A percentile compares a stretch with the other conserved stretches of the same genome.
Conservation (phyloP, 2,113 vertebrate genomes). For the Brachionichthys hirsutus region DNA sequence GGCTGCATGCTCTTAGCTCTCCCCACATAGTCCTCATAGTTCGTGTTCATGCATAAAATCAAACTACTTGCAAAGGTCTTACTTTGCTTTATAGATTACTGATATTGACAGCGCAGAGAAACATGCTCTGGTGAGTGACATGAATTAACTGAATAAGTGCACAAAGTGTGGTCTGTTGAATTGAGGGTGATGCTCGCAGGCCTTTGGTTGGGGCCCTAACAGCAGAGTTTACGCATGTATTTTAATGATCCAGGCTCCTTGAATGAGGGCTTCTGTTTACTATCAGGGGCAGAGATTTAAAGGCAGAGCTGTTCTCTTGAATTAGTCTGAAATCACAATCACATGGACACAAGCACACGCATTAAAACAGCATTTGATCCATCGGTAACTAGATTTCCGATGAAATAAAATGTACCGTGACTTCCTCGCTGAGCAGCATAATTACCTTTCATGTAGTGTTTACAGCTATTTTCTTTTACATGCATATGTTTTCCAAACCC, state of each 20-base stretch:
- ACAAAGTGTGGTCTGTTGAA: slow-evolving; percentile 4
- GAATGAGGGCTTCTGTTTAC: slow-evolving; percentile 18
- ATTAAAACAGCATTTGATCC: slow-evolving; percentile 18
- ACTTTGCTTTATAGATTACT: not conserved
- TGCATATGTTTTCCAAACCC: slow-evolving; percentile 39
- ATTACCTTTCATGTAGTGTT: slow-evolving; percentile 49
- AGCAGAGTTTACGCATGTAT: slow-evolving; percentile 16
- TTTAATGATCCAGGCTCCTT: slow-evolving; percentile 45
- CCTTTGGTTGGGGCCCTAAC: slow-evolving; percentile 20
- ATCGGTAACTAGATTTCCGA: slow-evolving; percentile 21
- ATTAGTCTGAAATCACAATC: slow-evolving; percentile 13
- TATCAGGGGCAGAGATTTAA: slow-evolving; percentile 19
- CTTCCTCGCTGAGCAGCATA: slow-evolving; percentile 28
- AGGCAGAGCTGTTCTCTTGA: slow-evolving; percentile 20
- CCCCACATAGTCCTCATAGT: too few relatives aligned
- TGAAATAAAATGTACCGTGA: slow-evolving; percentile 26
- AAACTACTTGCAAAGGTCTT: too few relatives aligned
- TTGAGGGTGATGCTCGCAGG: slow-evolving; percentile 19
- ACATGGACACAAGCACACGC: slow-evolving; percentile 7
- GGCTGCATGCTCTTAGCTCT: too few relatives aligned
- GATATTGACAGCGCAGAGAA: not conserved
- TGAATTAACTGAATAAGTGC: not conserved
- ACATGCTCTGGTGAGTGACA: slow-evolving; percentile 14
- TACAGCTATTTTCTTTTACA: slow-evolving; percentile 48
- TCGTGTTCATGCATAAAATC: too few relatives aligned